Conservation (phyloP, 1,140 invertebrate species). For the Diachasma alloeum region DNA sequence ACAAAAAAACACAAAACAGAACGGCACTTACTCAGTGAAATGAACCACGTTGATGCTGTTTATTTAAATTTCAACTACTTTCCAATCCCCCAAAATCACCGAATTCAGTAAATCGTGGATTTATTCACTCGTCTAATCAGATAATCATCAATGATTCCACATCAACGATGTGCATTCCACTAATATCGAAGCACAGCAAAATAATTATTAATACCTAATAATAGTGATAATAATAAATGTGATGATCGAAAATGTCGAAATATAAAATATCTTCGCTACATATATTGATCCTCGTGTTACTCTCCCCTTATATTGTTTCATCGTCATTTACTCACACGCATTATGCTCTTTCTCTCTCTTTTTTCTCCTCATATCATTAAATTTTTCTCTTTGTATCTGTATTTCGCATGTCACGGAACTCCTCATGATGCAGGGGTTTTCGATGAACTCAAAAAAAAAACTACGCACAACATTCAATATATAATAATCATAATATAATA, state of each 20-base stretch:
- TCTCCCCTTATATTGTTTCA: background rate
- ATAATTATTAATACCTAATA: constrained; percentile 38
- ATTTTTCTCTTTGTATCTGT: constrained; percentile 13
- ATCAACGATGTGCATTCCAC: constrained; percentile 10
- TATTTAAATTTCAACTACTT: too few species aligned
- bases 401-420: background rate
- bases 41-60: background rate
- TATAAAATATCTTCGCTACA: constrained; percentile 58
- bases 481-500: constrained; percentile 48
- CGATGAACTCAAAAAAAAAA: constrained; percentile 45
- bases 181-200: constrained; percentile 35
- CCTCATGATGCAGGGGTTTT: constrained; percentile 31
- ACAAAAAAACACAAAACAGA: constrained; percentile 15
- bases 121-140: too few species aligned
- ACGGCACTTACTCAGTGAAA: background rate
- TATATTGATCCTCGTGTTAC: constrained; percentile 40
- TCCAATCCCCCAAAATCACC: background rate
- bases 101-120: background rate
- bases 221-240: constrained; percentile 45
- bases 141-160: too few species aligned
- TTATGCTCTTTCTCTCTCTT: constrained; percentile 3
- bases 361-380: constrained; percentile 23
- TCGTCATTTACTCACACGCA: background rate
- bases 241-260: constrained; percentile 50
- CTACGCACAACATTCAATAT: constrained; percentile 63